phyloP scores from a whole-genome alignment of 2,113 vertebrate genomes.

The Thermophis baileyi region DNA sequence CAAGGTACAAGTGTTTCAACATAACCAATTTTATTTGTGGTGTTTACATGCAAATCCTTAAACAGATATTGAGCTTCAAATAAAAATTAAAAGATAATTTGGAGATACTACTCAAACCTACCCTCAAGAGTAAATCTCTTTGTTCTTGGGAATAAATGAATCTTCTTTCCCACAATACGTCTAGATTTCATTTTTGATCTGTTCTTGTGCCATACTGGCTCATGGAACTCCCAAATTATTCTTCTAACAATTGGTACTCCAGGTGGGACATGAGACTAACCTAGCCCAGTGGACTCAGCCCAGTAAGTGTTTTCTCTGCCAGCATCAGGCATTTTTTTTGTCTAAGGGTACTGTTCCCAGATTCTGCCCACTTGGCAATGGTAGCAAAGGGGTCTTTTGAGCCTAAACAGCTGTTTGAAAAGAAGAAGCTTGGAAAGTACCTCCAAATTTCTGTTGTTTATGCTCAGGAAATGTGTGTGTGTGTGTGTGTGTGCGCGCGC shows the following conservation, averaged over 20 bases:
- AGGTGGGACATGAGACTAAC: background rate
- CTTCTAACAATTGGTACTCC: background rate
- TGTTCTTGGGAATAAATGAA: background rate
- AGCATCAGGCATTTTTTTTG: background rate
- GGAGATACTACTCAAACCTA: background rate
- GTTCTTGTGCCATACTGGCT: background rate
- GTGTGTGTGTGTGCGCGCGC: accelerated
- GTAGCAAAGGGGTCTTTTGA: background rate
- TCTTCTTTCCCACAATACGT: background rate
- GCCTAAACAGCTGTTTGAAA: background rate
- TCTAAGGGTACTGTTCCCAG: background rate
- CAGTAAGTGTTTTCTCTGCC: background rate
- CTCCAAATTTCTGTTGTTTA: background rate
- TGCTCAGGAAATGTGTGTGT: background rate
- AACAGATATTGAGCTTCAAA: background rate
- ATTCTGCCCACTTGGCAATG: background rate
- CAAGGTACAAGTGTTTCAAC: background rate
- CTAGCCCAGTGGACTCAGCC: background rate
- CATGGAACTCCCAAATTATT: background rate
- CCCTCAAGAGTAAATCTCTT: background rate
- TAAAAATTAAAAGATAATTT: background rate
- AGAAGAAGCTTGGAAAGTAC: background rate
- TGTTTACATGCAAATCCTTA: background rate
- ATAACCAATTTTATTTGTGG: slow-evolving; percentile 7
- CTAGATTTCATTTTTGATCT: background rate